Base-by-base conservation (phyloP, 2,888 invertebrate species). In the Eupithecia subfuscata region DNA sequence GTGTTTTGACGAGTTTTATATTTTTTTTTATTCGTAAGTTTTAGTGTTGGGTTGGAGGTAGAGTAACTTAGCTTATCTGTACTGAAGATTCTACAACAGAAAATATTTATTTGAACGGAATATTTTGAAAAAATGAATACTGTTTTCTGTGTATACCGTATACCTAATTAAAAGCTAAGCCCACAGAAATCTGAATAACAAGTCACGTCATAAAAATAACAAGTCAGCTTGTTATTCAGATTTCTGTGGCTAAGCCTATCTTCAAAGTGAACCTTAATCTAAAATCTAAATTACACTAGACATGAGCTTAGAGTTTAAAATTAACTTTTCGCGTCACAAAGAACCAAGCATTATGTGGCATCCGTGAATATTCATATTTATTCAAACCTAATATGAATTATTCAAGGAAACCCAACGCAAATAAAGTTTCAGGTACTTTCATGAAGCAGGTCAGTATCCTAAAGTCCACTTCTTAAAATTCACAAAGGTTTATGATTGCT, bases 291-390 rank as follows among this genome's bases (percentile, higher is more conserved):
- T 60, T 25, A 60, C 25, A 25, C 25, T 25, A 25, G 1, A 60
- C 6, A 25, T 60, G 25, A 60, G 60, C 60, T 60, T 25, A 2
- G 22, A 25, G 22, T 60, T 60, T 60, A 25, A 22, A 60, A 60
- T 60, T 60, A 14, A 60, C 60, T 60, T 60, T 25, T 25, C 12
- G 1, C 12, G 25, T 14, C 14, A 60, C 60, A 60, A 60, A 60
- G 60, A 60, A 60, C 25, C 60, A 56, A 12, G 14, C 60, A 25
- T 60, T 60, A 60, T 25, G 12, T 22, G 14, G 60, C 60, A 25
- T 60, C 22, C 25, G 22, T 60, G 60, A 60, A 60, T 60, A 60
- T 60, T 22, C 60, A 25, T 60, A 25, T 60, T 52, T 60, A 60
- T 60, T 25, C 56, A 56, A 56, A 56, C 12, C 12, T 60, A 14